phyloP scores from a whole-genome alignment of 2,113 vertebrate genomes.

The Phylloscopus whistleri region DNA sequence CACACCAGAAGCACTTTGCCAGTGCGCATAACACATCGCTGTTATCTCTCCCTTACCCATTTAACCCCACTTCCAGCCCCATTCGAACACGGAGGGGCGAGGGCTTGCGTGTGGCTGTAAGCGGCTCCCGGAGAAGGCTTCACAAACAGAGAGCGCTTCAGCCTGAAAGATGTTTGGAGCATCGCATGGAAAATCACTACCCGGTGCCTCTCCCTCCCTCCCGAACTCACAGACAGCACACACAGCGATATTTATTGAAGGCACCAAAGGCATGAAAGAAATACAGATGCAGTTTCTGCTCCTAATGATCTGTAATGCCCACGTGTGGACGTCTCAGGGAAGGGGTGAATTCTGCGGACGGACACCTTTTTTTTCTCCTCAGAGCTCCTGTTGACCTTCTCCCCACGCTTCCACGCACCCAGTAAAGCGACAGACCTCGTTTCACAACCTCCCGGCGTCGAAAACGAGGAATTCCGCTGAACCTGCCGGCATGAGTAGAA shows the following conservation, averaged over 20 bases:
- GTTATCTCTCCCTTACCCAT: neutral
- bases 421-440: neutral
- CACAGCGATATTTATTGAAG: neutral
- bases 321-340: neutral
- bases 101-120: accelerated
- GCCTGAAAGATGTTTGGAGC: neutral
- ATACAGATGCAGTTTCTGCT: neutral
- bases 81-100: accelerated
- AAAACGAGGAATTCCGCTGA: neutral
- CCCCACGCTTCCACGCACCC: neutral
- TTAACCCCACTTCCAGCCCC: neutral
- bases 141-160: neutral
- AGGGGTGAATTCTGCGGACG: neutral
- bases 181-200: neutral
- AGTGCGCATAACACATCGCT: accelerated
- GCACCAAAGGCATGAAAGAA: neutral
- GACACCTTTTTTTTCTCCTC: neutral
- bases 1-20: neutral
- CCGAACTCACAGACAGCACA: accelerated
- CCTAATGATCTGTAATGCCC: neutral
- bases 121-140: neutral
- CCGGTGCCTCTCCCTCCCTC: neutral
- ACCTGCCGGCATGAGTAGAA: neutral
- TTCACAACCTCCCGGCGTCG: neutral
- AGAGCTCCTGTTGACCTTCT: neutral